Conservation (phyloP, 2,888 invertebrate genomes). For the Unio pictorum region DNA sequence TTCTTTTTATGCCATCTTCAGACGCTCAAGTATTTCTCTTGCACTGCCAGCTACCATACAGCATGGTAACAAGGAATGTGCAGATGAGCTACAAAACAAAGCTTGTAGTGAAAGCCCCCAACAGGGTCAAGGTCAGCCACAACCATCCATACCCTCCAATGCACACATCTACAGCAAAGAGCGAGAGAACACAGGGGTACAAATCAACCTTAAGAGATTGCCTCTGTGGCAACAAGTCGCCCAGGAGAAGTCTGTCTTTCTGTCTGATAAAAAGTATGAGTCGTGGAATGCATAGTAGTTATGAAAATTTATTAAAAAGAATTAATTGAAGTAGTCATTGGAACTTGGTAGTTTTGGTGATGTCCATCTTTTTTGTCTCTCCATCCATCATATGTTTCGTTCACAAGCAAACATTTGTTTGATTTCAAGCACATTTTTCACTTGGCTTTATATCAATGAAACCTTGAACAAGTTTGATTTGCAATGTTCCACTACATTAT, state of each 20-base stretch:
- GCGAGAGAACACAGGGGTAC: conserved; percentile 4
- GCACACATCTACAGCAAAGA: conserved; percentile 1
- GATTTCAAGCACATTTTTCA: too few species aligned
- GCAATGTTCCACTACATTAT: too few species aligned
- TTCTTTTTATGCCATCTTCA: too few species aligned
- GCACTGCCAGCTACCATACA: too few species aligned
- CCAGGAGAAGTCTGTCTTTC: conserved; percentile 39
- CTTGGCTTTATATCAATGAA: too few species aligned
- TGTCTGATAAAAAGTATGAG: conserved; percentile 22
- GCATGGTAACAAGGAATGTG: neutral
- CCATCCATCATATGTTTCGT: too few species aligned
- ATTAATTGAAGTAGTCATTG: too few species aligned
- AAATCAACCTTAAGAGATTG: conserved; percentile 18
- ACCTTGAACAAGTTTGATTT: too few species aligned
- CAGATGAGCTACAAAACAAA: conserved; percentile 7
- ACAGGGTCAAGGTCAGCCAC: conserved; percentile 1
- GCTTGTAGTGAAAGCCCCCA: neutral
- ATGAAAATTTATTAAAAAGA: neutral
- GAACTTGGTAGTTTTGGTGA: too few species aligned
- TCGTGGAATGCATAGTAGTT: conserved; percentile 1
- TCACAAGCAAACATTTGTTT: too few species aligned
- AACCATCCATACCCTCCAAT: neutral
- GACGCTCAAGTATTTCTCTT: too few species aligned
- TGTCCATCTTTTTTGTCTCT: too few species aligned
- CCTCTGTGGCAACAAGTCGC: conserved; percentile 52